Conservation (phyloP, 2,888 invertebrate genomes). For the Octonoba sinensis region DNA sequence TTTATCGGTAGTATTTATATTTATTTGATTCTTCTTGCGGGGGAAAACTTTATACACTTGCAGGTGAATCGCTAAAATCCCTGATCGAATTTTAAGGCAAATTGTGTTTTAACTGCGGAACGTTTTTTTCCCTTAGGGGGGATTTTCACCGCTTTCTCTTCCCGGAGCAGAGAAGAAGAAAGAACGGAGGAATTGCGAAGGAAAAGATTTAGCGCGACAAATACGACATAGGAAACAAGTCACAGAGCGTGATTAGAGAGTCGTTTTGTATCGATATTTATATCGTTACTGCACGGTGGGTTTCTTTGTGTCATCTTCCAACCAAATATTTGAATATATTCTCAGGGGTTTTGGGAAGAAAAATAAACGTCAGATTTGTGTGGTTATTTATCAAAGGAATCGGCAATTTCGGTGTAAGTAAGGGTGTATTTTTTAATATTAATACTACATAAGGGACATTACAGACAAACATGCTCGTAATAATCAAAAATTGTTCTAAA, state of each 20-base stretch:
- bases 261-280: slow-evolving; percentile 57
- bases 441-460: no score
- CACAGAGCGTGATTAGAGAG: slow-evolving; percentile 52
- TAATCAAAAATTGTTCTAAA: no score
- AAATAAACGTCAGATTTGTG: no score
- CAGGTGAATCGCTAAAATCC: slow-evolving; percentile 15
- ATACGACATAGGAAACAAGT: slow-evolving; percentile 49
- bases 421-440: no score
- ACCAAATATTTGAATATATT: slow-evolving; percentile 18
- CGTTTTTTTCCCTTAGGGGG: slow-evolving; percentile 14
- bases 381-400: no score
- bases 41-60: slow-evolving; percentile 23
- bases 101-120: slow-evolving; percentile 61
- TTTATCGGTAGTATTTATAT: slow-evolving; percentile 57
- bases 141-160: slow-evolving; percentile 12
- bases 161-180: slow-evolving; percentile 23
- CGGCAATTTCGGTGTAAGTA: no score
- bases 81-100: slow-evolving; percentile 62
- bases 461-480: no score
- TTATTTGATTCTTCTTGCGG: slow-evolving; percentile 44
- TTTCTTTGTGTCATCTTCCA: no score
- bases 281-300: slow-evolving; percentile 37
- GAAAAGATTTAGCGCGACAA: slow-evolving; percentile 26
- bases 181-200: background rate
- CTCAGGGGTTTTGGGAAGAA: slow-evolving; percentile 4